Base-by-base conservation (phyloP, 2,888 invertebrate genomes). In the Chaetogeoica ovagalla region DNA sequence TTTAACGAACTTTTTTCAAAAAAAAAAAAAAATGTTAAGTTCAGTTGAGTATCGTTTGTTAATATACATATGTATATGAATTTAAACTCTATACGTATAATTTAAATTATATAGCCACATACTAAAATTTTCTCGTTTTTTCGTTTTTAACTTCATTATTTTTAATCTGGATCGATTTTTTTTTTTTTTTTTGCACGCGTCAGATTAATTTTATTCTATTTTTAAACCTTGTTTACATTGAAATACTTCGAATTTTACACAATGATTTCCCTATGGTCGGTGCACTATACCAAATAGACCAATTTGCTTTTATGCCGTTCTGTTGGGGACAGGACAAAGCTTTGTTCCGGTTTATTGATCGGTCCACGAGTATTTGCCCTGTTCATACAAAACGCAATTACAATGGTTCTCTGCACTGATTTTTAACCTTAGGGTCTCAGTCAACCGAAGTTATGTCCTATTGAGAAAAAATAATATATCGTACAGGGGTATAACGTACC, bases 341-440 rank as follows among this genome's bases (percentile, higher is more conserved):
- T 21, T 75, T 75, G 75, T 75, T 59, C 57, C 66, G 30, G 66
- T 66, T 66, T 75, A 75, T 75, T 66, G 75, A 75, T 75, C 65
- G 55, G 66, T 21, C 43, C 5, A 39, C 37, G 55, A 74, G 23
- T 74, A 74, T 74, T 74, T 66, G 75, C 57, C 75, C 57, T 57
- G 15, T 66, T 43, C 57, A n/a, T 57, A 65, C 55, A 55, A 74
- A 63, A 74, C 39, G 39, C 39, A 74, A 74, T 74, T 65, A 65
- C 74, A 74, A 74, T 74, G 39, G 39, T 74, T 21, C 21, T 65
- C 21, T 39, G 19, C 21, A 65, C 37, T 21, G 39, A 74, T 74
- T 74, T 74, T 65, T 62, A 11, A 65, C 37, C 55, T 65, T 39
- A 21, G 55, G 55, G 17, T 63, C 37, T 63, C 21, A 52, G 52